phyloP scores from a whole-genome alignment of 2,888 invertebrate species.

The Lamellibrachia satsuma region DNA sequence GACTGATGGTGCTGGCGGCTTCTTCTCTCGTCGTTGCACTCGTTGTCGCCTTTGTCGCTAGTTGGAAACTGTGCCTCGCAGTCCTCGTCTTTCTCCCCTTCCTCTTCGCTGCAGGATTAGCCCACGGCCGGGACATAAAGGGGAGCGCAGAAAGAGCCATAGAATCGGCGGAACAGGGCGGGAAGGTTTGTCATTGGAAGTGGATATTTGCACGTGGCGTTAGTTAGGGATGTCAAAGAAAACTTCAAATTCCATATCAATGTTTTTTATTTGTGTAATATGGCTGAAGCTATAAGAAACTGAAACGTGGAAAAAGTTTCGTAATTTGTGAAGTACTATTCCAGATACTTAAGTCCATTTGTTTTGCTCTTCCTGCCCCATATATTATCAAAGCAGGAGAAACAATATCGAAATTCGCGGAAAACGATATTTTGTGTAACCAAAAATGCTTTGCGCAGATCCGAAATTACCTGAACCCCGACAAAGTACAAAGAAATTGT shows the following conservation, averaged over 20 bases:
- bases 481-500: no score
- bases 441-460: no score
- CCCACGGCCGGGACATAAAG: slow-evolving; percentile 45
- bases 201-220: not conserved
- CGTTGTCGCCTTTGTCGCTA: slow-evolving; percentile 66
- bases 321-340: no score
- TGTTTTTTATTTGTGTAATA: no score
- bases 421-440: no score
- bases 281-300: no score
- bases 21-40: slow-evolving; percentile 65
- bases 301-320: no score
- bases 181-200: slow-evolving; percentile 63
- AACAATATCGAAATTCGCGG: no score
- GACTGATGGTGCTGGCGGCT: slow-evolving; percentile 69
- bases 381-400: no score
- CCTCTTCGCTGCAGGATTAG: slow-evolving; percentile 60
- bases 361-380: no score
- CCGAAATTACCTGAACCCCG: no score
- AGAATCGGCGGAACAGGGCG: slow-evolving; percentile 68
- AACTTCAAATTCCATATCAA: not conserved
- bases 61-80: slow-evolving; percentile 67
- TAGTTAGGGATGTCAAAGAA: not conserved
- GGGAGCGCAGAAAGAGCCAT: slow-evolving; percentile 62
- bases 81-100: slow-evolving; percentile 68
- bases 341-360: no score